Base-by-base conservation (phyloP, 2,797 vertebrate species). In the Xenops minutus region DNA sequence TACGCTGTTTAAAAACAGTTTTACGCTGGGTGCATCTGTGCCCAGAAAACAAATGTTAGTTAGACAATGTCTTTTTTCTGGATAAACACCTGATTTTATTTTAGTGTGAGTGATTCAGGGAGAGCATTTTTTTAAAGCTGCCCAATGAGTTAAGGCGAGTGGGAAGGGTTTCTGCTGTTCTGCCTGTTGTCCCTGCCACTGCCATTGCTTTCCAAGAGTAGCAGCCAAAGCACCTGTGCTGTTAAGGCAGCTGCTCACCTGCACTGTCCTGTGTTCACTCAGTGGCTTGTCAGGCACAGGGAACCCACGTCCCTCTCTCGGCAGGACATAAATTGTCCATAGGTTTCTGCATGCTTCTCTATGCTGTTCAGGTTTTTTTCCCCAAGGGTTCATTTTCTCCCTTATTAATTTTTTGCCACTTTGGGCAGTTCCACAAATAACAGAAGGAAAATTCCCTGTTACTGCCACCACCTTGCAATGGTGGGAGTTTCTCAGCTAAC, bases 251-350 rank as follows among this genome's bases (percentile, higher is more conserved):
- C 26, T 37, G 36, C 61, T 80, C 5, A 0, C 20, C 48, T 7
- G 9, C 36, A 17, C 6, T 48, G 3, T 6, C n/a, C 73, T 14
- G 20, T 36, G 30, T 24, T 63, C 34, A 17, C 46, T 55, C 1
- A 0, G n/a, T 85, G 49, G 30, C 56, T 71, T 7, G 0, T 10
- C 2, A 4, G 44, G 24, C 44, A 39, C 3, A 6, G 12, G 30
- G 34, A 49, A 3, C 9, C 39, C 22, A 7, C 1, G 1, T 44
- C 36, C 36, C 54, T 12, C 13, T 29, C 51, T 21, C 83, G 78
- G 19, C 51, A 46, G 44, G 30, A 26, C 72, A 80, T 32, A 62
- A 8, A 34, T 18, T 73, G 5, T 82, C 55, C 19, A 1, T 6
- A 41, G 24, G 36, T 10, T 79, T 73, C 81, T 54, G n/a, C 24